Base-by-base conservation (phyloP, 2,888 invertebrate species). In the Aporophyla lueneburgensis region DNA sequence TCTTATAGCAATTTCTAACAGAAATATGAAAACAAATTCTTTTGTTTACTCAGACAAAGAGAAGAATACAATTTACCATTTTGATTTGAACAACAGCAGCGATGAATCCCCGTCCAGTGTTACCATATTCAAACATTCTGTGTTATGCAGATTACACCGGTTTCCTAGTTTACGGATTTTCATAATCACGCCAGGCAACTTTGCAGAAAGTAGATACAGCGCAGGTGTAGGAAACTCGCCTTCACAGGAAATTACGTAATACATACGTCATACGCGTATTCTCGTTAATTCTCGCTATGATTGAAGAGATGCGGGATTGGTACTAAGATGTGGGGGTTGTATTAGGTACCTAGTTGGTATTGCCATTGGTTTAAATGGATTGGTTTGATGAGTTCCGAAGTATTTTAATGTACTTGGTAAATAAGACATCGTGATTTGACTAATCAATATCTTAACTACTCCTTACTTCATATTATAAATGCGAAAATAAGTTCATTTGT, bases 181-280 rank as follows among this genome's bases (percentile, higher is more conserved):
- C 90, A 87, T 89, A 89, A 90, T 87, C 86, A 86, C 87, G 80
- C 70, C 76, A 78, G 82, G 76, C 77, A 88, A 86, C 86, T 89
- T 83, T 76, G 49, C 78, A 76, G 85, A 81, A 86, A 86, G 88
- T 83, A 86, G 75, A 77, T 74, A 74, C 72, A 76, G 82, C 84
- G 76, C 90, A 90, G 90, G 88, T 90, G 90, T 84, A 63, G 82
- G 74, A 71, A 89, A 87, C 87, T 86, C 87, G 85, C 85, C 83
- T 84, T 87, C 84, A 65, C 76, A 85, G 84, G 84, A 85, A 83
- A 87, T 85, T 84, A 87, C 81, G 78, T 86, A 81, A 85, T 74
- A 84, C 76, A 80, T 79, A 82, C 84, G 74, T 81, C 85, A 81
- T 71, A 78, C 74, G 70, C 74, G 76, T 75, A 69, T 70, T 83